Evolutionary conservation across 2,113 vertebrate species (phyloP), one percentile per base, ranked within the genome.

Genomic region (Otocyon megalotis): DNA sequence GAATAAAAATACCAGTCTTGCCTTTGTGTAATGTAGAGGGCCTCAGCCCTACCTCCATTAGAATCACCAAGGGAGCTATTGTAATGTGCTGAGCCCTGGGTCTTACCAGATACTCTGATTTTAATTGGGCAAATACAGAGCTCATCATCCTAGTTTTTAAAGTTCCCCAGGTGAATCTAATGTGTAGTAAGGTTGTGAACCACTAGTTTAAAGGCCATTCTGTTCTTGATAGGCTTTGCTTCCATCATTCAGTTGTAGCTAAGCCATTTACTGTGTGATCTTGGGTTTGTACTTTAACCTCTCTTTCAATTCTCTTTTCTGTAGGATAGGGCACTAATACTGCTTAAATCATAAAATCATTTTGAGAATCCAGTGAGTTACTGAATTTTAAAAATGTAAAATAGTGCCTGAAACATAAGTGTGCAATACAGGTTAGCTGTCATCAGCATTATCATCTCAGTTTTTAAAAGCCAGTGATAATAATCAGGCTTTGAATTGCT

Each of bases 391-490:
- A 88, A n/a, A 15, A 84, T 43, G 84, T 69, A 65, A 69, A 96
- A 37, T 32, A 86, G 53, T 74, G 26, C 32, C 53, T 80, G 19
- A 79, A 85, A 74, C 28, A 43, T 82, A 82, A 76, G 3, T 72
- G 0, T 13, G 14, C 32, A 65, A 2, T 35, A 60, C 95, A 80
- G 22, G 19, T 54, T 58, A 84, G 22, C 56, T 80, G 5, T 48
- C n/a, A 30, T 71, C 28, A 85, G 35, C 30, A 50, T 32, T 74
- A n/a, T 60, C n/a, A 24, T 60, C 35, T 96, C 48, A 43, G 19
- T 72, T 65, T 94, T 96, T 88, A 56, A 88, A 87, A 62, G 43
- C 4, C 50, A 80, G 77, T 76, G n/a, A 80, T 85, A 48, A 83
- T 80, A 69, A 69, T 71, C 17, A 86, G 13, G 5, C 50, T 93